phyloP scores from a whole-genome alignment of 2,888 invertebrate genomes.

The Nebria salina region DNA sequence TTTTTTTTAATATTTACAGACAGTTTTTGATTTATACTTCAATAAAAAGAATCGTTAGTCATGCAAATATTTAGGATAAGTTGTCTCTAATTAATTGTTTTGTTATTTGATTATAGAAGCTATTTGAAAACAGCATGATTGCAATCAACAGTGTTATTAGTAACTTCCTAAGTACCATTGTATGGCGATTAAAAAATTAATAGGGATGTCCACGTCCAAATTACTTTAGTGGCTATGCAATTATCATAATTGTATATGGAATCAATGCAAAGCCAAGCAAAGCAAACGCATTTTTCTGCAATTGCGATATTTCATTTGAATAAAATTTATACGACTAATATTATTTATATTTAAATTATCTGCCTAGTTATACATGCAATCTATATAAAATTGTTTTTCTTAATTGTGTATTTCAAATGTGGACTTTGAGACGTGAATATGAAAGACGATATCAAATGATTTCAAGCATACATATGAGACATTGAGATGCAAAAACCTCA shows the following conservation, averaged over 20 bases:
- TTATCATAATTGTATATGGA: not conserved
- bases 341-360: not conserved
- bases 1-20: too few species aligned
- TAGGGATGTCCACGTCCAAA: constrained; percentile 43
- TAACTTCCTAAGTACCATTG: constrained; percentile 58
- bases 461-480: not conserved
- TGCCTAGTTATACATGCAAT: not conserved
- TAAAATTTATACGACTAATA: too few species aligned
- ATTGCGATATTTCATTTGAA: not conserved
- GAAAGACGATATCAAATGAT: not conserved
- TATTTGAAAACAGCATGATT: constrained; percentile 43
- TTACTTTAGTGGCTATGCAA: constrained; percentile 13
- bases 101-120: constrained; percentile 36
- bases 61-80: not conserved
- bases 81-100: not conserved
- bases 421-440: not conserved
- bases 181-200: constrained; percentile 41
- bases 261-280: not conserved
- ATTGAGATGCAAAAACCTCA: constrained; percentile 13
- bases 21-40: too few species aligned
- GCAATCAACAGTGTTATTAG: constrained; percentile 52
- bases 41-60: too few species aligned
- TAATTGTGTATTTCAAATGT: not conserved
- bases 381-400: not conserved
- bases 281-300: not conserved